Percentiles rank a stretch among this genome's conserved stretches.
Evolutionary conservation across 2,888 invertebrate species (phyloP).

Genomic region (Tipula unca): DNA sequence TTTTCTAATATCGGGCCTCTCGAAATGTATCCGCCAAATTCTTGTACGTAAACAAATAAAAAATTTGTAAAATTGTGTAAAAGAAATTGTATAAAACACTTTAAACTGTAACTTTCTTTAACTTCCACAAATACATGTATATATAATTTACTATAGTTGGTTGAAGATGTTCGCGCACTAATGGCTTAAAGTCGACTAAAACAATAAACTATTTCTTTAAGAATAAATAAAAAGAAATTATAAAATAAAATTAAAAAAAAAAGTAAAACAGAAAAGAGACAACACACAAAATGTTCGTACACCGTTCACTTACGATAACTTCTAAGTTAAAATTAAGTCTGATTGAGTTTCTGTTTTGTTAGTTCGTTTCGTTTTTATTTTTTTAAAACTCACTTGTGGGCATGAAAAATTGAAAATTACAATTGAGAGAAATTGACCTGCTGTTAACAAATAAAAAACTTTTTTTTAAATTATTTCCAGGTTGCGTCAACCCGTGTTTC

Average conservation of each 20-base stretch:
- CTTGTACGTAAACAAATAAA: background rate
- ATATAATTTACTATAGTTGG: background rate
- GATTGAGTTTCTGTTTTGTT: background rate
- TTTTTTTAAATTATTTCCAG: background rate
- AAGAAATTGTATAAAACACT: background rate
- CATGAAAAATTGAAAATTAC: background rate
- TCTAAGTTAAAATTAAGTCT: background rate
- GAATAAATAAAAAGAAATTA: background rate
- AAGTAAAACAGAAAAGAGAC: background rate
- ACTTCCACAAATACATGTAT: background rate
- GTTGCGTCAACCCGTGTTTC: background rate
- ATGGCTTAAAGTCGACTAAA: conserved; percentile 8
- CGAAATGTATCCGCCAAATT: background rate
- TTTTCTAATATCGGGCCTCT: background rate
- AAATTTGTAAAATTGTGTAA: background rate
- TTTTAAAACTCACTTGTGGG: background rate
- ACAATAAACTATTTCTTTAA: background rate
- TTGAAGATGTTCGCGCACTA: conserved; percentile 1
- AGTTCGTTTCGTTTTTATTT: background rate
- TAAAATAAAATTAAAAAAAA: background rate
- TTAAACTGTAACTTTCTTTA: background rate
- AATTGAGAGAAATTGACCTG: conserved; percentile 14
- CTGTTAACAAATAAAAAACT: background rate
- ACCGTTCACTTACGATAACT: background rate
- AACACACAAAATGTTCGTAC: background rate